Evolutionary conservation across 2,888 invertebrate species (phyloP), one percentile per base, ranked within the genome.

Genomic region (Mesoligia furuncula): DNA sequence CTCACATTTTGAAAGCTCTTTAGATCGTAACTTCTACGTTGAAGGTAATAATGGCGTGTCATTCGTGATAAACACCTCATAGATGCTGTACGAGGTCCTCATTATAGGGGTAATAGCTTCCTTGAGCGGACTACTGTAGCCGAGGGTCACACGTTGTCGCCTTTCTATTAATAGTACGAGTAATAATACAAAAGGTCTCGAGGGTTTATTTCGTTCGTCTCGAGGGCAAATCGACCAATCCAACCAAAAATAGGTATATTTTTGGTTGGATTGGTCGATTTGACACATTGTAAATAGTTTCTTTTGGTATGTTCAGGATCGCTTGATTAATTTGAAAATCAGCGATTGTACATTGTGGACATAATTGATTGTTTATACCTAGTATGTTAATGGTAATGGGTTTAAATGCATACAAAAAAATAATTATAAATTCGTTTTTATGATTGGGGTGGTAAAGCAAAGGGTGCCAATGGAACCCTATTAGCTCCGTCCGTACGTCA

Each of bases 41-140:
- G 13, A 20, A 67, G 13, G 24, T 24, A 20, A 64, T 74, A 74
- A 71, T 54, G 15, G 13, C 36, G 5, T 71, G 73, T n/a, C 79
- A 71, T 54, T 79, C 36, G 17, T 71, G 51, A 71, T 67, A 54
- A 84, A 80, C 36, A 20, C 15, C 45, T 54, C 13, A 54, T 7
- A 74, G 57, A 36, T 45, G 5, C 20, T 54, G 15, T 8, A 57
- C 31, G 66, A 20, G 15, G 42, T 31, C 67, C 61, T 71, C 39
- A 80, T 82, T 75, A 75, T 27, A 54, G 17, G 8, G 15, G 39
- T 73, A 73, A 82, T 79, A 36, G 59, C 61, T 79, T 73, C 62
- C 72, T 84, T 45, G 4, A 59, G 24, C 7, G 39, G 84, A 27
- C 69, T 57, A 5, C 0, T 45, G 45, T 69, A 39, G 70, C 57